Base-by-base conservation (phyloP, 2,797 vertebrate genomes). In the Poeciliopsis infans region DNA sequence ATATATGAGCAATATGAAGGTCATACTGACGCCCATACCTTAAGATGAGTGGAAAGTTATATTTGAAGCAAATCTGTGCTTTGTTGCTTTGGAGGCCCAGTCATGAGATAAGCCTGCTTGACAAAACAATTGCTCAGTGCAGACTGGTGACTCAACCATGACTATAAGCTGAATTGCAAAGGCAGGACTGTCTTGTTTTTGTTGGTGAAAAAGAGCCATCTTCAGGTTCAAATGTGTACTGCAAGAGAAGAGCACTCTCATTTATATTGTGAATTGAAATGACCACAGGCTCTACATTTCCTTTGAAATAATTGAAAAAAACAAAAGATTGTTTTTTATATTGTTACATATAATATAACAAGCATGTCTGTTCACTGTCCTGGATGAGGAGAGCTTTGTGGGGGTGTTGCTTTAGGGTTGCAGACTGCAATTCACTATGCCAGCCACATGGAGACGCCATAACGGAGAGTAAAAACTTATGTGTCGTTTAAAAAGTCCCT, bases 181-280 rank as follows among this genome's bases (percentile, higher is more conserved):
- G 13, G 59, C 68, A 25, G 12, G 0, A 31, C 51, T 41, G 57
- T 71, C 20, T 85, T n/a, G 31, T 88, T 81, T 47, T 87, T 83
- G 45, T 8, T 86, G 77, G 82, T 89, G 57, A 72, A 81, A 86
- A 82, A 72, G 86, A 68, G 90, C 73, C 94, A 89, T 45, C 92
- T 0, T 86, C 93, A 93, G 94, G 87, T 28, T 39, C 39, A 55
- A 39, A 0, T 0, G 5, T 18, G 70, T n/a, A 78, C 80, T 88
- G 80, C 91, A 88, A 28, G 73, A 49, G 23, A 71, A 1, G 47
- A n/a, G 73, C 4, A 70, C 12, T n/a, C 66, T 45, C 25, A 28
- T 47, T 68, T 28, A 4, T 18, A 0, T 49, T 7, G 64, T 31
- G n/a, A 16, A 23, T 59, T 4, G 7, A 61, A 78, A 72, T 7